Base-by-base conservation (phyloP, 1,140 invertebrate species). In the Ceratina japonica region DNA sequence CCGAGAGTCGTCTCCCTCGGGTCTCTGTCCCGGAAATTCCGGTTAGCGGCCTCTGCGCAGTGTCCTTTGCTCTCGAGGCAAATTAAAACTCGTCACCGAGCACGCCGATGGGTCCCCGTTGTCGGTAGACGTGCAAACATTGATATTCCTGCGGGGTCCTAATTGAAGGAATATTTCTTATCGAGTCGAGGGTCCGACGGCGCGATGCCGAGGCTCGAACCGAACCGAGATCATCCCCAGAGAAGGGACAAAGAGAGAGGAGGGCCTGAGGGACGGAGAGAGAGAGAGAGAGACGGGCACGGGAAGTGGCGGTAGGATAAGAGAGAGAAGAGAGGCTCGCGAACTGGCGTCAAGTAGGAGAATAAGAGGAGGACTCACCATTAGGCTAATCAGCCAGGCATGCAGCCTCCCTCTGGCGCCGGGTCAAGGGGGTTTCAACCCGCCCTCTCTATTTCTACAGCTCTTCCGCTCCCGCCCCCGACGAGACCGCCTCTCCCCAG, bases 351-450 rank as follows among this genome's bases (percentile, higher is more conserved):
- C 89, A 90, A 92, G 89, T 91, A 90, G 84, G 70, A 89, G 86
- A 89, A 88, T 81, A 90, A 90, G 87, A 89, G 87, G 84, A 89
- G 88, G 82, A 87, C 86, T 90, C 88, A 90, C 89, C 90, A 92
- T 92, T 91, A 92, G 88, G 89, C 90, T 92, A 92, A 91, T 91
- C 89, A 91, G 89, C 86, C 83, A 90, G 87, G 88, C 88, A 89
- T 87, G 82, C 84, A 83, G 85, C 85, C 80, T 86, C 89, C 83
- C 84, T 88, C 87, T 75, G 68, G 77, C 86, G 87, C 71, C 86
- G 84, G 88, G 89, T 90, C 89, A 91, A 90, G 86, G 81, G 83
- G 87, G 73, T 89, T 90, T 90, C 85, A 88, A 87, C 80, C 81
- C 84, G 52, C 76, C 37, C 84, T 82, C 86, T 86, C 77, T 85